Conservation (phyloP, 2,797 vertebrate species). For the Chelidonichthys spinosus region DNA sequence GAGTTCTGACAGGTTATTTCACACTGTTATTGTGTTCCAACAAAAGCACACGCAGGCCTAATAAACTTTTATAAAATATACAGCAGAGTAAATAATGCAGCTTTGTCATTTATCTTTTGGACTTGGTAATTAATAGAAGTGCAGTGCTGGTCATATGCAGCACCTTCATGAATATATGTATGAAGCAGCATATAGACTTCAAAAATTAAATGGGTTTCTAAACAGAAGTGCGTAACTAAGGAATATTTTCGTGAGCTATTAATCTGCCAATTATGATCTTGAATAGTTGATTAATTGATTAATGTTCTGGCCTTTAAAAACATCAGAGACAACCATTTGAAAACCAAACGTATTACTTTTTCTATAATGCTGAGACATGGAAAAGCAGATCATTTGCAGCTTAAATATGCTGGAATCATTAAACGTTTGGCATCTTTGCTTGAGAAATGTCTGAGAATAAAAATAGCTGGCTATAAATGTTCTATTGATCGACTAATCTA, state of each 20-base stretch:
- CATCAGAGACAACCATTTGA: background rate
- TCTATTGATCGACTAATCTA: background rate
- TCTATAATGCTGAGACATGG: background rate
- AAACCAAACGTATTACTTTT: background rate
- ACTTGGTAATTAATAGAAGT: background rate
- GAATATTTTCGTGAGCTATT: background rate
- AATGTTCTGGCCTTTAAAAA: background rate
- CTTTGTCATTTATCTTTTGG: background rate
- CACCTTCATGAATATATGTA: background rate
- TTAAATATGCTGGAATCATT: background rate
- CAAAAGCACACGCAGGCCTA: background rate
- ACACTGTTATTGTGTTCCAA: slow-evolving; percentile 7
- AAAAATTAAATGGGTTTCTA: background rate
- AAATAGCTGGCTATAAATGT: background rate
- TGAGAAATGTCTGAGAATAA: background rate
- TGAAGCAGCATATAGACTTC: background rate
- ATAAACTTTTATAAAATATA: background rate
- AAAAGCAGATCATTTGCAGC: background rate
- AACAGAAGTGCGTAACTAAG: background rate
- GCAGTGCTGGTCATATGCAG: background rate
- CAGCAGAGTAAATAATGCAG: background rate
- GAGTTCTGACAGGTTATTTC: slow-evolving; percentile 1
- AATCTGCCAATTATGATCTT: background rate
- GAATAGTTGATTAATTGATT: background rate
- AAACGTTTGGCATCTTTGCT: background rate